Conservation (phyloP, 2,113 vertebrate genomes). For the Rana temporaria region DNA sequence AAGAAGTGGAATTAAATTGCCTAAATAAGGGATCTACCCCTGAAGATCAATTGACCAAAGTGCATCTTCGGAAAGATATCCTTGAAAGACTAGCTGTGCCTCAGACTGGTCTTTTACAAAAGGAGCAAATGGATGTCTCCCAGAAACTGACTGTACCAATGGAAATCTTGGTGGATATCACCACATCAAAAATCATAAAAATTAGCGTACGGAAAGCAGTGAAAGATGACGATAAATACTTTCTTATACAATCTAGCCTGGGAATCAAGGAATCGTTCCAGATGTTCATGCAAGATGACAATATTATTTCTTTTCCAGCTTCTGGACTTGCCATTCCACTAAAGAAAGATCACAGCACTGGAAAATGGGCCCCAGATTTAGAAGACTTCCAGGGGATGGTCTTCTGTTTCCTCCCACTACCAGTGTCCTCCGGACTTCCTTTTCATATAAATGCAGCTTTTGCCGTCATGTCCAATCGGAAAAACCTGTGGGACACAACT, state of each 20-base stretch:
- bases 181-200: conserved; percentile 66
- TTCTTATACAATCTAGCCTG: conserved; percentile 79
- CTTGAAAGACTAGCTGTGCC: conserved; percentile 57
- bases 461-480: conserved; percentile 83
- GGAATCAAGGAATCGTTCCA: conserved; percentile 70
- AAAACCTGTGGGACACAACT: conserved; percentile 77
- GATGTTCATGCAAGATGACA: conserved; percentile 64
- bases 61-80: conserved; percentile 64
- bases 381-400: conserved; percentile 69
- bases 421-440: conserved; percentile 79
- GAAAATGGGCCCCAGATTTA: conserved; percentile 64
- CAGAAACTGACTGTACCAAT: conserved; percentile 54
- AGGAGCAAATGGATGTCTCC: conserved; percentile 58
- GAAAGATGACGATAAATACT: conserved; percentile 60
- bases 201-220: conserved; percentile 61
- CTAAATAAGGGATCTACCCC: conserved; percentile 65
- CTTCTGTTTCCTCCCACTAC: conserved; percentile 85
- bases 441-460: conserved; percentile 83
- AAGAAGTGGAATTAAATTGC: conserved; percentile 71
- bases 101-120: conserved; percentile 47
- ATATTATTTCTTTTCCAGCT: conserved; percentile 70
- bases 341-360: conserved; percentile 60
- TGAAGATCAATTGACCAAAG: background rate
- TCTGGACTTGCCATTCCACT: conserved; percentile 81
- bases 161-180: conserved; percentile 66